These are phyloP conservation scores for Martes flavigula DNA, from an alignment of 2,797 vertebrate genomes.

Conservation along the genomic window DNA sequence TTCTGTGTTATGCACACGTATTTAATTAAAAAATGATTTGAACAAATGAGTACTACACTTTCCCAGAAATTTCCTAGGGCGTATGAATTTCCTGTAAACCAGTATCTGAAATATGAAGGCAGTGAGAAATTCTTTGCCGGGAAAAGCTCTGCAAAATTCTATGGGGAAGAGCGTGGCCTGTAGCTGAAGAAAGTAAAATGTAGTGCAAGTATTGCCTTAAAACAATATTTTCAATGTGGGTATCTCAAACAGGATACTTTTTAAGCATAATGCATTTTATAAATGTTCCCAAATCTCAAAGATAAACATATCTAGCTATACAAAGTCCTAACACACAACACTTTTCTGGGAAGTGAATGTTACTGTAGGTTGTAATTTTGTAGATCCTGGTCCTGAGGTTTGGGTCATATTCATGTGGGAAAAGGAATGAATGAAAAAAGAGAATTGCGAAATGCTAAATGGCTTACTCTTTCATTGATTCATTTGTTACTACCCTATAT, in stretches of 20 bases:
- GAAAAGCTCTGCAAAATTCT: conserved; percentile 61
- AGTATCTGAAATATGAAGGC: conserved; percentile 63
- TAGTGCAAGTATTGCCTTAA: conserved; percentile 29
- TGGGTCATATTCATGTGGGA: conserved; percentile 55
- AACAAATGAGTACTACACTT: conserved; percentile 44
- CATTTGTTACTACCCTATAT: conserved; percentile 50
- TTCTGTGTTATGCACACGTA: conserved; percentile 3
- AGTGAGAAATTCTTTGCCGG: conserved; percentile 61
- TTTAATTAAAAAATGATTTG: conserved; percentile 43
- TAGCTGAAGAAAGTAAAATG: conserved; percentile 37
- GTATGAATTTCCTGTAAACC: conserved; percentile 71
- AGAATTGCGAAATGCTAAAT: conserved; percentile 60
- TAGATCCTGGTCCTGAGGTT: conserved; percentile 70
- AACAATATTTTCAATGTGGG: conserved; percentile 36
- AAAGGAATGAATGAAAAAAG: conserved; percentile 61
- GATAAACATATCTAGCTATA: conserved; percentile 32
- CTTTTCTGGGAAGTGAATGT: conserved; percentile 66
- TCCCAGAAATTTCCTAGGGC: conserved; percentile 61
- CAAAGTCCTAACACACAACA: conserved; percentile 37
- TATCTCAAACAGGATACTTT: conserved; percentile 32
- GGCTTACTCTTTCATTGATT: conserved; percentile 61
- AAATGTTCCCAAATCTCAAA: conserved; percentile 57
- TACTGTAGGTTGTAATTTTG: conserved; percentile 55
- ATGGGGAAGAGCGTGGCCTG: neutral
- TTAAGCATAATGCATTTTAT: conserved; percentile 61